Evolutionary conservation across 2,888 invertebrate species (phyloP).

Genomic region (Hartigia nigra): DNA sequence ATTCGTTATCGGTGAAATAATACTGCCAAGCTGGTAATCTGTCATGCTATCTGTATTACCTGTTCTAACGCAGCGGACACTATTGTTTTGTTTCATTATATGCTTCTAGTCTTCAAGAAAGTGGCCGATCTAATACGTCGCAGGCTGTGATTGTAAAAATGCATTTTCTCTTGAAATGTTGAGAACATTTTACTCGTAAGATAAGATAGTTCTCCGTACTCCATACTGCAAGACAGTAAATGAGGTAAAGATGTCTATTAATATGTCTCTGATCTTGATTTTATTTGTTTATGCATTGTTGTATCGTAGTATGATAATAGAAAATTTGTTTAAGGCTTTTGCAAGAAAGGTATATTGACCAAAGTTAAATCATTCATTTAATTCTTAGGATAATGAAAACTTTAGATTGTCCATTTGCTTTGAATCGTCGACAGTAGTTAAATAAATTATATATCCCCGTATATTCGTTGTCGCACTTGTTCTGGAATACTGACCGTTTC

Average conservation of each 20-base stretch:
- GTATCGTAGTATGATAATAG: too few relatives aligned
- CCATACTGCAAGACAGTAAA: too few relatives aligned
- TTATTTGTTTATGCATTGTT: too few relatives aligned
- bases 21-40: not conserved
- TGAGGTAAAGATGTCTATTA: constrained; percentile 29
- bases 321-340: not conserved
- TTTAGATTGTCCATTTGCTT: too few relatives aligned
- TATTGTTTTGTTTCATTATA: not conserved
- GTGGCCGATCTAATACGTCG: not conserved
- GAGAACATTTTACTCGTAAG: not conserved
- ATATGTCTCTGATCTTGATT: constrained; percentile 32
- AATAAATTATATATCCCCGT: not conserved
- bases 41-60: constrained; percentile 5
- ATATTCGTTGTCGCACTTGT: not conserved
- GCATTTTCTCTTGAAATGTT: not conserved
- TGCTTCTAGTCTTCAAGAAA: not conserved
- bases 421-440: not conserved
- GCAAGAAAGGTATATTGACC: not conserved
- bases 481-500: not conserved
- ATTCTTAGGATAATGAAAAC: too few relatives aligned
- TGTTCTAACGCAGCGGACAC: not conserved
- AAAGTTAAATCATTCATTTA: not conserved
- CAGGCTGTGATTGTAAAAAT: not conserved
- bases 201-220: not conserved
- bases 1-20: constrained; percentile 1